Conservation (phyloP, 2,888 invertebrate species). For the Drosophila leonis region DNA sequence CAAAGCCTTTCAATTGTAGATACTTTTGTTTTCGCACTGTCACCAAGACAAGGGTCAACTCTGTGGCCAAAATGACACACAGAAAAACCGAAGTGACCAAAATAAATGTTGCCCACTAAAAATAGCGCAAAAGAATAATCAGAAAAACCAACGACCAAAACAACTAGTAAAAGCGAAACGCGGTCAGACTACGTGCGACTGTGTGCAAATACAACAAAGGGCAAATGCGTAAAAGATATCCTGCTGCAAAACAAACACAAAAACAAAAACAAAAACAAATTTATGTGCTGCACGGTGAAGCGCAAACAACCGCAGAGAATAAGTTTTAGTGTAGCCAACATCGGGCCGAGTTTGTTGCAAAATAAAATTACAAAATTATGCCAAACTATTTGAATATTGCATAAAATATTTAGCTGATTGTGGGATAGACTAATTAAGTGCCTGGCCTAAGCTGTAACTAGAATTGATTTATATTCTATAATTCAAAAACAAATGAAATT, state of each 20-base stretch:
- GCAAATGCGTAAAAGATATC: slow-evolving; percentile 25
- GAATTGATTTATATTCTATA: not conserved
- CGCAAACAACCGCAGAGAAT: slow-evolving; percentile 65
- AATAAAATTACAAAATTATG: slow-evolving; percentile 8
- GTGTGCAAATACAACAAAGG: slow-evolving; percentile 21
- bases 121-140: slow-evolving; percentile 64
- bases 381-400: not conserved
- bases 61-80: slow-evolving; percentile 34
- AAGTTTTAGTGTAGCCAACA: slow-evolving; percentile 48
- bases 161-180: slow-evolving; percentile 46
- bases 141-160: slow-evolving; percentile 46
- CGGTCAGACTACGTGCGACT: slow-evolving; percentile 41
- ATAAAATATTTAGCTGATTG: not conserved
- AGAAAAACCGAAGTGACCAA: slow-evolving; percentile 56
- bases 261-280: slow-evolving; percentile 31
- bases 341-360: not conserved
- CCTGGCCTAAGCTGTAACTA: not conserved
- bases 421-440: not conserved
- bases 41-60: slow-evolving; percentile 46
- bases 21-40: slow-evolving; percentile 35
- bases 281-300: slow-evolving; percentile 40
- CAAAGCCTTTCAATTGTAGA: slow-evolving; percentile 43
- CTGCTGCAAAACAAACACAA: slow-evolving; percentile 22
- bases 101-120: slow-evolving; percentile 71
- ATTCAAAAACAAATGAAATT: not conserved